Evolutionary conservation across 1,140 invertebrate species (phyloP), one percentile per base, ranked within the genome.

Genomic region (Caerostris extrusa): DNA sequence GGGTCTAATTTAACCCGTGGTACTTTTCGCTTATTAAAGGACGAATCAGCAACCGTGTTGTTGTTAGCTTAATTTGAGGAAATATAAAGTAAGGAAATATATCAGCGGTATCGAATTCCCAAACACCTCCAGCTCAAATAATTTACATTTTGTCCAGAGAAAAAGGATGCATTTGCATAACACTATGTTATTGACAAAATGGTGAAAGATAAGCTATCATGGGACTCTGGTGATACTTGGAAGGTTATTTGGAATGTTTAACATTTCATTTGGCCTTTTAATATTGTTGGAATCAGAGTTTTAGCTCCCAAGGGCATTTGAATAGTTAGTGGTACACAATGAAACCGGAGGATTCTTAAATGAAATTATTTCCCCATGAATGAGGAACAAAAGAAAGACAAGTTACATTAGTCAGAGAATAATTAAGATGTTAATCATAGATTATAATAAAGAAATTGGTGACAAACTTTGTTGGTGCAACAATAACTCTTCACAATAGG

Each of bases 51-150:
- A n/a, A 57, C 82, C 14, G 71, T 50, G 53, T 77, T 77, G 53
- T 77, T 77, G 71, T 87, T 87, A 60, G 85, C 19, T 64, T 87
- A 61, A 87, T 87, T 64, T 67, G 19, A 64, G 60, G 60, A 87
- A 87, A 53, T 14, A 87, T 87, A 87, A 87, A 87, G 53, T 87
- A 57, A 64, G 60, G 85, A 87, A 61, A 64, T 61, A 87, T 87
- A 87, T 87, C 71, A 77, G 50, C 50, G 71, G 50, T 53, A 77
- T 77, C 71, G 71, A 12, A 77, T 77, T 50, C 71, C 71, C 10
- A 3, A 77, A 34, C 50, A 6, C 14, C 60, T 19, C 61, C 58
- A 64, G n/a, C 34, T 50, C n/a, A 64, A 87, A 87, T 87, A 87
- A 87, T 87, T 87, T 87, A 87, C 85, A 64, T 61, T 50, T 64